Evolutionary conservation across 2,888 invertebrate genomes (phyloP), one percentile per base, ranked within the genome.

Genomic region (Mesorhabditis belari): DNA sequence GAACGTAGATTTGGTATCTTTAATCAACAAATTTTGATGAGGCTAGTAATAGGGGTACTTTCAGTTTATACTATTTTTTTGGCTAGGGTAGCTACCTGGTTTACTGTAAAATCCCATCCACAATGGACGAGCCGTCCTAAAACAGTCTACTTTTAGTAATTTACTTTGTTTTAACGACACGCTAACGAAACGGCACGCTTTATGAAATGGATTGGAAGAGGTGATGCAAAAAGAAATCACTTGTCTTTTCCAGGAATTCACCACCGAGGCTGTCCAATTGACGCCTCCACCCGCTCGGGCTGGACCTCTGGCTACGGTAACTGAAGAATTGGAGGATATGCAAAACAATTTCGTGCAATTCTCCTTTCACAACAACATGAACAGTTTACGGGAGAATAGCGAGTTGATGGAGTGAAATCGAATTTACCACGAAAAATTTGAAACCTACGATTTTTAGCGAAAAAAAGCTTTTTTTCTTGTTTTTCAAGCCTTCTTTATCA

Each of bases 181-280:
- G 44, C 12, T 9, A 25, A 54, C 23, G 49, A 56, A 56, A 5
- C 4, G n/a, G 5, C 6, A 9, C 5, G n/a, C 27, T 51, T 49
- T 49, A 4, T 23, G 24, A 50, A 12, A 5, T 24, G 26, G 6
- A 27, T 57, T 24, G 4, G 29, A 58, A 9, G 12, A 44, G 44
- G 9, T 12, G 44, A 44, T 44, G 9, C 44, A 44, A 44, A 44
- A 44, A 44, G 9, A n/a, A 44, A 44, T 57, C 19, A 4, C 24
- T 4, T 24, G n/a, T 44, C 23, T 21, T 27, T 58, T 58, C 24
- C 89, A 91, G 66, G 93, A 94, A 85, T 98, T 98, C 85, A 98
- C 96, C 3, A 92, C 92, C 66, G 94, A 95, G 85, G 89, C 91
- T 77, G 93, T 96, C 17, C 91, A 93, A 84, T 85, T 96, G 74